Base-by-base conservation (phyloP, 2,797 vertebrate species). In the Manis crassicaudata region DNA sequence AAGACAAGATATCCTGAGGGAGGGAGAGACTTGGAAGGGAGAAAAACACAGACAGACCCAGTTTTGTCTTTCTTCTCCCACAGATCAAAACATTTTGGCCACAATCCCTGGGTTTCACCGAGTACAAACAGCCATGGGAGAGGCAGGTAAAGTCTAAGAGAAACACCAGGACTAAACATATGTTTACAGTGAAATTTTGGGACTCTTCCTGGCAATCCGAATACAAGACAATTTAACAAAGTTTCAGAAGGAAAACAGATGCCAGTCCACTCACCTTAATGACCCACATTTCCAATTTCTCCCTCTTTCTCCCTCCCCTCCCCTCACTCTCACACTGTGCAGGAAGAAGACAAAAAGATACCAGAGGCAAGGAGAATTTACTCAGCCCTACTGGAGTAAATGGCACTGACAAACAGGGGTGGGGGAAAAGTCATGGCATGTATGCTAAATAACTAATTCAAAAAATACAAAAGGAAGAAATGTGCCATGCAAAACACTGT, bases 1-100 rank as follows among this genome's bases (percentile, higher is more conserved):
- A 97, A 97, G 97, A 96, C 67, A 75, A 84, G 54, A 27, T 84
- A 32, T 75, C 94, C 90, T 84, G 50, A 73, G 92, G 91, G 95
- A 97, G 76, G 62, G 52, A 94, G 81, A 82, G 58, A 32, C 46
- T 58, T 77, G 60, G 81, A 94, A 97, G 60, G 63, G 50, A 86
- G 92, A 76, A 67, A 95, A 77, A 73, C 46, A 84, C 60, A 83
- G 2, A 84, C 58, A 93, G 43, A 80, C 25, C 40, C n/a, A 35
- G 23, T 35, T 68, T 67, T n/a, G 50, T 83, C 79, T 46, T 40
- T 25, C 7, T 92, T 35, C 62, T 87, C 27, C 81, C 29, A 11
- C 25, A 62, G 63, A 29, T 63, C 65, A 67, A 83, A 87, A 90
- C 5, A 23, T 3, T 10, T 32, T 10, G 50, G 10, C 27, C 70